Conservation (phyloP, 2,797 vertebrate species). For the Morelia viridis region DNA sequence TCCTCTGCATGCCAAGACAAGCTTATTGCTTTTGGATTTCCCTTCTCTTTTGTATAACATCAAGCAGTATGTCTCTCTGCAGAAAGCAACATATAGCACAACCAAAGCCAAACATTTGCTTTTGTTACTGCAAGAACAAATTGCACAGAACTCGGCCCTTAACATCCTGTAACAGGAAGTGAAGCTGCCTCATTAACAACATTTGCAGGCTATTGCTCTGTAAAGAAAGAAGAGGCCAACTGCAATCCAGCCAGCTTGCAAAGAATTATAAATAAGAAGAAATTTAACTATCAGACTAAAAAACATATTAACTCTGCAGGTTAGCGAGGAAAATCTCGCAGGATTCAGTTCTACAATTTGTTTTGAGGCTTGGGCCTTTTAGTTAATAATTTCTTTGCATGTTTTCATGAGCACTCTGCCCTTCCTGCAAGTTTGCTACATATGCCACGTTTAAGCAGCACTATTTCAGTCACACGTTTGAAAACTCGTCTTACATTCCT, state of each 20-base stretch:
- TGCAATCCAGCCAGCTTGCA: not conserved
- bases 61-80: not conserved
- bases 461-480: constrained; percentile 11
- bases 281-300: not conserved
- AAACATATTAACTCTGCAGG: not conserved
- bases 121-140: constrained; percentile 26
- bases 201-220: not conserved
- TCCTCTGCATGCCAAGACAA: not conserved
- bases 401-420: constrained; percentile 2
- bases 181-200: constrained; percentile 14
- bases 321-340: not conserved
- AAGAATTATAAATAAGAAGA: not conserved
- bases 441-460: constrained; percentile 39
- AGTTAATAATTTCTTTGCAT: constrained; percentile 33
- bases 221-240: not conserved
- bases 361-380: not conserved
- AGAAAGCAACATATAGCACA: constrained; percentile 6
- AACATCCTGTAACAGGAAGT: constrained; percentile 34
- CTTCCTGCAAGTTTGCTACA: constrained; percentile 1
- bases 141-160: constrained; percentile 14
- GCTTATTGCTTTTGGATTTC: not conserved
- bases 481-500: constrained; percentile 9
- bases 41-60: not conserved
- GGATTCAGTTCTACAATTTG: not conserved
- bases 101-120: constrained; percentile 1